Percentiles rank a stretch among this genome's conserved stretches.
phyloP scores from a whole-genome alignment of 2,797 vertebrate genomes.

The Leuciscus waleckii region DNA sequence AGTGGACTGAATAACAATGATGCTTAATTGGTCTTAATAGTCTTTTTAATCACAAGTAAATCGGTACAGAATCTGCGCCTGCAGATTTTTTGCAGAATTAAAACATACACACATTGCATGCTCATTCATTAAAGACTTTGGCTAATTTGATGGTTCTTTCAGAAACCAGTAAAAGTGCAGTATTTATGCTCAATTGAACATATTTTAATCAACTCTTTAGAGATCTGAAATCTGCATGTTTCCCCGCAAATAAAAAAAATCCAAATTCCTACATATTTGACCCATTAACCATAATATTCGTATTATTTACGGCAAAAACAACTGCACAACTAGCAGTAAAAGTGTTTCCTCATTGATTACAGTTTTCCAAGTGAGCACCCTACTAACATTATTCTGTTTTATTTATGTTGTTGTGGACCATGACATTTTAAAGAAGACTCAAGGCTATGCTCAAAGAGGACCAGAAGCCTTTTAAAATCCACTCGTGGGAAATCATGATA shows the following conservation, averaged over 20 bases:
- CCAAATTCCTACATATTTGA: neutral
- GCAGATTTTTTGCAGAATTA: neutral
- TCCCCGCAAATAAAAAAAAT: neutral
- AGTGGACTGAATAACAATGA: slow-evolving; percentile 1
- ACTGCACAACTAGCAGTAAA: neutral
- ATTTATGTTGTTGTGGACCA: slow-evolving; percentile 37
- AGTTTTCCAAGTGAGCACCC: neutral
- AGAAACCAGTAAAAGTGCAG: slow-evolving; percentile 1
- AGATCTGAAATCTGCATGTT: neutral
- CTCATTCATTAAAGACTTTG: neutral
- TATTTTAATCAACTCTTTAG: neutral
- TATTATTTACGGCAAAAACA: neutral
- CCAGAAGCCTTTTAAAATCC: slow-evolving; percentile 38
- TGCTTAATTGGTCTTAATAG: neutral
- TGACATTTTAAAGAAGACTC: slow-evolving; percentile 49
- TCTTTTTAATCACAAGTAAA: slow-evolving; percentile 15
- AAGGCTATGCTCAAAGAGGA: slow-evolving; percentile 22
- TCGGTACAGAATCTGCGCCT: neutral
- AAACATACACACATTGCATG: neutral
- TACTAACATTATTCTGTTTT: slow-evolving; percentile 10
- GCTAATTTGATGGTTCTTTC: neutral
- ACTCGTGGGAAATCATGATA: slow-evolving; percentile 41
- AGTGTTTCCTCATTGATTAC: neutral
- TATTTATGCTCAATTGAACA: neutral
- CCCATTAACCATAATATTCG: neutral